Base-by-base conservation (phyloP, 2,797 vertebrate genomes). In the Scolopax rusticola region DNA sequence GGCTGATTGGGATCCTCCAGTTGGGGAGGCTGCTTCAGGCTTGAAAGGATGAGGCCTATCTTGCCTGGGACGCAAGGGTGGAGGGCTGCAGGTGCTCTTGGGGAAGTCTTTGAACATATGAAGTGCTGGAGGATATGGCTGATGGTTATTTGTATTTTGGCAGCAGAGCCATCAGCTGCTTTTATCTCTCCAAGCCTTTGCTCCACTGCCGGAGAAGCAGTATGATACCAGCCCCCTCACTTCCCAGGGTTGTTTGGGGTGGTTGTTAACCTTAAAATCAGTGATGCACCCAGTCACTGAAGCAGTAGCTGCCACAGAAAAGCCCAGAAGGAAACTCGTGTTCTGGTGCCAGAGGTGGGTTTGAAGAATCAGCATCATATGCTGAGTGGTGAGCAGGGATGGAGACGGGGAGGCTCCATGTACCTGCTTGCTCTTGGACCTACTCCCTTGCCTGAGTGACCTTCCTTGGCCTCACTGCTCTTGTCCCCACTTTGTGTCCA, bases 221-320 rank as follows among this genome's bases (percentile, higher is more conserved):
- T 48, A 40, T 2, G 28, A 30, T n/a, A 15, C 27, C 53, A 89
- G 82, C 85, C 71, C 57, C 68, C 73, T 93, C 90, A 63, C 11
- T 96, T 97, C 92, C 64, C 84, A 92, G 67, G 36, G 21, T 11
- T 89, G 40, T 79, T 91, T 33, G 51, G 67, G 61, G 74, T 4
- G 0, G 32, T 84, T 2, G 11, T 86, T 93, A 87, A 75, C 33
- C 30, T 50, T 63, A 76, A 65, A 57, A 70, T 60, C 0, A 0
- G 25, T 38, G 38, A 82, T 82, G 67, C 6, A 36, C 36, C 10
- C 32, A 59, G 56, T 60, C 20, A 15, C 48, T 53, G 50, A 64
- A 67, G 48, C 24, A 50, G 6, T 25, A 23, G 87, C 20, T 45
- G 30, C 43, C 17, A n/a, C 8, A 51, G 48, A 87, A 84, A 7